Conservation (phyloP, 2,113 vertebrate species). For the Rhynchomys soricoides region DNA sequence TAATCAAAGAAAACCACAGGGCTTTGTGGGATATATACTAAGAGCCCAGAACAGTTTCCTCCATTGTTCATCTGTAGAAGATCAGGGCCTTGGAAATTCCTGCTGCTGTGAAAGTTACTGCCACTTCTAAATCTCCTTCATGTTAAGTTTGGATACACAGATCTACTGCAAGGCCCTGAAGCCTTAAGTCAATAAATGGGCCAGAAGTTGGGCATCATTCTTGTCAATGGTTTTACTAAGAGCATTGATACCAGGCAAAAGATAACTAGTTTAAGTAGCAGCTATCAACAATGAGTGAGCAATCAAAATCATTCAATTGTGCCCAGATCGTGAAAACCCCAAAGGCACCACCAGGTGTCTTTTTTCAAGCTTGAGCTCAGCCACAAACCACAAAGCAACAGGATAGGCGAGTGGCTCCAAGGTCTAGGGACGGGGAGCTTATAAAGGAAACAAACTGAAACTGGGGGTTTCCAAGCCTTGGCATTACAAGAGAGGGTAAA, state of each 20-base stretch:
- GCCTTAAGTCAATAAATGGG: not conserved
- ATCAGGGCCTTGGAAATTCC: not conserved
- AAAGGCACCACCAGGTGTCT: too few relatives aligned
- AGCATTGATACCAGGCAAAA: not conserved
- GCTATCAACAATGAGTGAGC: not conserved
- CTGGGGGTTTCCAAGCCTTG: too few relatives aligned
- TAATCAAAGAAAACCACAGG: not conserved
- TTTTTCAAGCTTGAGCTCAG: too few relatives aligned
- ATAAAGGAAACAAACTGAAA: too few relatives aligned
- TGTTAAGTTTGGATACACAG: not conserved
- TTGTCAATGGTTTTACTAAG: not conserved
- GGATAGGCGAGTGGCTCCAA: too few relatives aligned
- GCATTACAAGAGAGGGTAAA: too few relatives aligned
- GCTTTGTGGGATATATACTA: not conserved
- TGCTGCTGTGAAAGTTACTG: not conserved
- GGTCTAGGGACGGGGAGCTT: too few relatives aligned
- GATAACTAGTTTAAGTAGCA: not conserved
- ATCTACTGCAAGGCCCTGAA: not conserved
- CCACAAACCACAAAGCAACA: too few relatives aligned
- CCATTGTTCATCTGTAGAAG: not conserved
- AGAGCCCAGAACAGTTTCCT: not conserved
- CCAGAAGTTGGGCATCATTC: rapidly evolving
- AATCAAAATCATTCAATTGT: not conserved
- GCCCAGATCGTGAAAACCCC: too few relatives aligned
- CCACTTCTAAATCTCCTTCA: not conserved